Evolutionary conservation across 2,888 invertebrate species (phyloP), one percentile per base, ranked within the genome.

Genomic region (Limnephilus marmoratus): DNA sequence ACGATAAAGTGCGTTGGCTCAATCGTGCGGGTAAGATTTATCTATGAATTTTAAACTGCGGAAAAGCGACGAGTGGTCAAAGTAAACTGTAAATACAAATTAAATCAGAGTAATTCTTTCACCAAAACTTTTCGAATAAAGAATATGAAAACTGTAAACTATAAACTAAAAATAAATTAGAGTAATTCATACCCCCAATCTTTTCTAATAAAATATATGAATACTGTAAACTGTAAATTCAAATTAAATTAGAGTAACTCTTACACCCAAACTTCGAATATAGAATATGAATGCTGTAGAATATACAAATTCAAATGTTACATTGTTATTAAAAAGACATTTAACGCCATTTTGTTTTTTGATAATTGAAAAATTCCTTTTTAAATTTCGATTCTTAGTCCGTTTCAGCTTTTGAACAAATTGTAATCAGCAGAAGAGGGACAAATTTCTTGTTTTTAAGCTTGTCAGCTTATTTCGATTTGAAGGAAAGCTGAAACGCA

Each of bases 1-100:
- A 24, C 18, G 37, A 83, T 37, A 83, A 83, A 83, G 83, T 83
- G 83, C 83, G 37, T 37, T 37, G 37, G 83, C 34, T 83, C 83
- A 83, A 83, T 83, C 37, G 37, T 37, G 83, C 34, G 83, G 83
- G 34, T 83, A 37, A 68, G 68, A 68, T 68, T 68, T 68, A 68
- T 68, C 68, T 68, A 68, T 68, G 24, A 24, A 68, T 68, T 68
- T 68, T 68, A 68, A 68, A 68, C 24, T 68, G 53, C 53, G 53
- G 18, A 68, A 68, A 24, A 24, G 68, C 68, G 68, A 68, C 24
- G 24, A 24, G 24, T 68, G 68, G 68, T 68, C 68, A 68, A 68
- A 68, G 49, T 15, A n/a, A 24, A 68, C 7, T 68, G 24, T 68
- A 68, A 68, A 68, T 68, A n/a, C 68, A 24, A 68, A 68, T 68